Evolutionary conservation across 2,797 vertebrate genomes (phyloP).

Genomic region (Tolypeutes matacus): DNA sequence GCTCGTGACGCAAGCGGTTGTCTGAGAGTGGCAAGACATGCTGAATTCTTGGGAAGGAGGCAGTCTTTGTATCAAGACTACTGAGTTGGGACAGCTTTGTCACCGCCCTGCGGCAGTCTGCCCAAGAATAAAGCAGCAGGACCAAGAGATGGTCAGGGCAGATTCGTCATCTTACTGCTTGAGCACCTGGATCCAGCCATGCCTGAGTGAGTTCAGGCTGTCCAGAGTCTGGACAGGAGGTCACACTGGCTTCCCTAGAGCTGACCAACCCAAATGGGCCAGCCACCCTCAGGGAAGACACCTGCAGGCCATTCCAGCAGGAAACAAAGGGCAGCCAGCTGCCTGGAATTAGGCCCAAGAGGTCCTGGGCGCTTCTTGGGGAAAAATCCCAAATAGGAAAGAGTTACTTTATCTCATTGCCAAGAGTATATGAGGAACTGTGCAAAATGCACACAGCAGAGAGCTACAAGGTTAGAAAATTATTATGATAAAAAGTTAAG

Average conservation of each 20-base stretch:
- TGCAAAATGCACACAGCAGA: too few relatives aligned
- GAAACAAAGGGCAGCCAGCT: too few relatives aligned
- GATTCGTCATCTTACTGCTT: background rate
- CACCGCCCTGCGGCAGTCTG: background rate
- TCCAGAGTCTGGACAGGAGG: background rate
- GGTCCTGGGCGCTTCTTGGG: background rate
- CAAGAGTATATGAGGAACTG: too few relatives aligned
- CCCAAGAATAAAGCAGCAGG: background rate
- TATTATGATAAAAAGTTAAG: too few relatives aligned
- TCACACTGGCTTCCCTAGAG: background rate
- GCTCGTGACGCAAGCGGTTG: too few relatives aligned
- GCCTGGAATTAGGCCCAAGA: too few relatives aligned
- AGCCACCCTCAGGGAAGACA: background rate
- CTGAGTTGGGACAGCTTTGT: background rate
- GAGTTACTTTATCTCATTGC: background rate
- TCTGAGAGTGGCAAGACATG: background rate
- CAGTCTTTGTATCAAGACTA: background rate
- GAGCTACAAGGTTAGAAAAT: too few relatives aligned
- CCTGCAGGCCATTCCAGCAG: background rate
- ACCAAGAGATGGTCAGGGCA: background rate
- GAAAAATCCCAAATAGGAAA: background rate
- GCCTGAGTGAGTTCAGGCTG: background rate
- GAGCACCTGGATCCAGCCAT: background rate
- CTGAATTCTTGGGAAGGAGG: background rate
- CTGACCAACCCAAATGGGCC: background rate